Conservation (phyloP, 1,140 invertebrate species). For the Brachionus rubens region DNA sequence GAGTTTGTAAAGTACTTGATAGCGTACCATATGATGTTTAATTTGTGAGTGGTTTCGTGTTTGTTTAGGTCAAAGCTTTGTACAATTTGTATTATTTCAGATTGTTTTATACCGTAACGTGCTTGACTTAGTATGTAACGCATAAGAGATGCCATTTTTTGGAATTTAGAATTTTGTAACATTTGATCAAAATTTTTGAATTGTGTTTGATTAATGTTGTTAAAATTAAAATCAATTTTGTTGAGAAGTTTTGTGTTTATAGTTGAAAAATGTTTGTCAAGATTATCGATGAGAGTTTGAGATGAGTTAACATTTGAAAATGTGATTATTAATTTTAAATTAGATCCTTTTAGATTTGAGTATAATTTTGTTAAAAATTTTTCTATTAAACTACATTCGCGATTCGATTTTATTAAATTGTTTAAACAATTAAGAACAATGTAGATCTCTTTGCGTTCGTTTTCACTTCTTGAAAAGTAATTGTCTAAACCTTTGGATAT, state of each 20-base stretch:
- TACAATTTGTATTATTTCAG: neutral
- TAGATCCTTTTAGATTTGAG: neutral
- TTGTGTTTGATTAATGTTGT: neutral
- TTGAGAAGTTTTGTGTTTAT: neutral
- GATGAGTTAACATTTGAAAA: neutral
- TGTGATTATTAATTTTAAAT: neutral
- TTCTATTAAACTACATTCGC: neutral
- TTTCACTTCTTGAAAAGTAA: conserved; percentile 11
- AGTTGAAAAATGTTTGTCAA: neutral
- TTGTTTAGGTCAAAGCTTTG: neutral
- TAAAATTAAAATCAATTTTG: conserved; percentile 7
- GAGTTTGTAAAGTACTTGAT: conserved; percentile 34
- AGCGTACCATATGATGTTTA: conserved; percentile 9
- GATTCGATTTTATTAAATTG: neutral
- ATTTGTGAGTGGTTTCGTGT: neutral
- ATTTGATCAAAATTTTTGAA: neutral
- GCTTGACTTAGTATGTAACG: neutral
- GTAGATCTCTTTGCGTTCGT: conserved; percentile 3
- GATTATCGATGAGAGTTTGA: neutral
- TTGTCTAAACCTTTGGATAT: conserved; percentile 15
- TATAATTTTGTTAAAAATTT: conserved; percentile 6
- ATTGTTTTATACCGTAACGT: conserved; percentile 10
- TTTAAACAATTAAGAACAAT: conserved; percentile 4
- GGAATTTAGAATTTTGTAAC: neutral
- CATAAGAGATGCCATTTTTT: neutral